These are phyloP conservation scores for Nerophis lumbriciformis DNA, from an alignment of 2,113 vertebrate species.

Conservation along the genomic window DNA sequence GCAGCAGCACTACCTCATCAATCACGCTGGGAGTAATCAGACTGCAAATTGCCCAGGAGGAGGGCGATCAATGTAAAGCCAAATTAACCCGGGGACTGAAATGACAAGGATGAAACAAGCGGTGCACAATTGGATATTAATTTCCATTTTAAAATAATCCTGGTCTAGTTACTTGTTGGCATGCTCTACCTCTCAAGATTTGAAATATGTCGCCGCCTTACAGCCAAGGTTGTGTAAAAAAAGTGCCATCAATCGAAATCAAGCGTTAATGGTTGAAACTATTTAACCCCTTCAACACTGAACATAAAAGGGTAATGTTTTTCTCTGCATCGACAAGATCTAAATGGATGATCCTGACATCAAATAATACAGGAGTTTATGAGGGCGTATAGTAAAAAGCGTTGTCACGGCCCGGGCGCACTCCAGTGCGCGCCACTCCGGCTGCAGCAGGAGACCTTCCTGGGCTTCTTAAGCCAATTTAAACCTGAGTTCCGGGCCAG, in stretches of 20 bases:
- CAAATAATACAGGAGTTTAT: too few relatives aligned
- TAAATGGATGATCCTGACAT: too few relatives aligned
- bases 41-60: constrained; percentile 57
- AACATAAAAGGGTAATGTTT: too few relatives aligned
- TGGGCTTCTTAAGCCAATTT: too few relatives aligned
- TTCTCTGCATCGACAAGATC: too few relatives aligned
- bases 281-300: too few relatives aligned
- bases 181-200: background rate
- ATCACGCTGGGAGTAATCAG: constrained; percentile 55
- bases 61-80: constrained; percentile 56
- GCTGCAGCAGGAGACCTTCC: too few relatives aligned
- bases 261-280: too few relatives aligned
- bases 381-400: too few relatives aligned
- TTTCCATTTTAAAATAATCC: constrained; percentile 52
- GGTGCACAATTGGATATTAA: constrained; percentile 47
- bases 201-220: background rate
- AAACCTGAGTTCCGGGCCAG: too few relatives aligned
- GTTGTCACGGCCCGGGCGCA: too few relatives aligned
- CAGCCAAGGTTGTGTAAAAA: background rate
- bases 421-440: too few relatives aligned
- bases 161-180: constrained; percentile 32
- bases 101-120: constrained; percentile 62
- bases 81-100: constrained; percentile 56
- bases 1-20: constrained; percentile 48
- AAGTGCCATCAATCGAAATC: background rate